Conservation (phyloP, 2,797 vertebrate genomes). For the Periparus ater region DNA sequence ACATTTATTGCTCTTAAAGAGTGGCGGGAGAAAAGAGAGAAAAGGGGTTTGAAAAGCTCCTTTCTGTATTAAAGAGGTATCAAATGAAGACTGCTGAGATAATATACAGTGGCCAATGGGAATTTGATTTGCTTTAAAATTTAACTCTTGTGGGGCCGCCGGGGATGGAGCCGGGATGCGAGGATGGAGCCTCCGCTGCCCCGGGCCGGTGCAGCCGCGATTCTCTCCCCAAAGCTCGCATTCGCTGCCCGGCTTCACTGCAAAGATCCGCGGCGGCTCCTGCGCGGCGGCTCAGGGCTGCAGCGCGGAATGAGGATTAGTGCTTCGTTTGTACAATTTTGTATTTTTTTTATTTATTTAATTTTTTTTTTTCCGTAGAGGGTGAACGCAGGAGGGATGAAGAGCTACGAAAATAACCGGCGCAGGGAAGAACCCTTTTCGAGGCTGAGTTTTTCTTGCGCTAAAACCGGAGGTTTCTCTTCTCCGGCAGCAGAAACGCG, state of each 20-base stretch:
- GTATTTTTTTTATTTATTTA: neutral
- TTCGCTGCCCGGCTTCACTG: neutral
- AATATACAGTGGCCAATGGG: constrained; percentile 85
- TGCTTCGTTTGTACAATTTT: neutral
- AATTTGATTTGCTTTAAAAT: constrained; percentile 87
- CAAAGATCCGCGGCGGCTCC: neutral
- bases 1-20: constrained; percentile 84
- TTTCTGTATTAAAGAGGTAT: constrained; percentile 87
- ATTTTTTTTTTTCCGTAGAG: rapidly evolving
- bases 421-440: neutral
- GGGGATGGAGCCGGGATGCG: neutral
- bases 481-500: constrained; percentile 42
- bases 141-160: constrained; percentile 77
- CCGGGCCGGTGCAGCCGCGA: neutral
- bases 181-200: neutral
- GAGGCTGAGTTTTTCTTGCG: neutral
- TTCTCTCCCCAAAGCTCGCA: neutral
- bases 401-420: neutral
- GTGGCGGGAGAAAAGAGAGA: constrained; percentile 67
- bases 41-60: constrained; percentile 72
- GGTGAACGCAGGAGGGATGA: neutral
- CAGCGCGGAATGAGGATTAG: neutral
- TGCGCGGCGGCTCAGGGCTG: neutral
- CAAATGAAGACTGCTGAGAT: constrained; percentile 82
- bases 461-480: neutral